These are phyloP conservation scores for Caenorhabditis sinica DNA, from an alignment of 2,888 invertebrate species.

Conservation along the genomic window DNA sequence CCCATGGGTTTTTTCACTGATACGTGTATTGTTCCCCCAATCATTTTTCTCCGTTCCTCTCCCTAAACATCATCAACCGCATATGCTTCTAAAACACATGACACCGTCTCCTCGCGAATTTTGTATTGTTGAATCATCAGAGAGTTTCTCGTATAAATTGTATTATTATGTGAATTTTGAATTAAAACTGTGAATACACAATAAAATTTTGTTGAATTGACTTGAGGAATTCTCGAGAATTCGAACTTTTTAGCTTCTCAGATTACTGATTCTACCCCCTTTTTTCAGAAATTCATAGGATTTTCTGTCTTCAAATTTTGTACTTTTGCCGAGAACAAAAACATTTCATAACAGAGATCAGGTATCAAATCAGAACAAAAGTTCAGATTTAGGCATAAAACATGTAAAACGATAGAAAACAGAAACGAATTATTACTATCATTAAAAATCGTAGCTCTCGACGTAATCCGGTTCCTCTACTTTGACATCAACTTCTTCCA, in stretches of 20 bases:
- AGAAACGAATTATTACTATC: neutral
- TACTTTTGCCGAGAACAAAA: neutral
- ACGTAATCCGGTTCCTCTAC: slow-evolving; percentile 8
- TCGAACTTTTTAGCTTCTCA: no score
- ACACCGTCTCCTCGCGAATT: slow-evolving; percentile 4
- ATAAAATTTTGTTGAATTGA: neutral
- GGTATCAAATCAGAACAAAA: neutral
- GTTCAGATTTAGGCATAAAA: neutral
- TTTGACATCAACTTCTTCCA: slow-evolving; percentile 14
- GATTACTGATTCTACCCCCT: no score
- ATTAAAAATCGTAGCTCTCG: neutral
- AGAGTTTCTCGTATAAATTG: neutral
- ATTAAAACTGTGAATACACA: neutral
- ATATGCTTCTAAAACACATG: slow-evolving; percentile 45
- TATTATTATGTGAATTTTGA: neutral
- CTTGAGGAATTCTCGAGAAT: no score
- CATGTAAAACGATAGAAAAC: neutral
- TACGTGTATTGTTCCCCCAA: slow-evolving; percentile 42
- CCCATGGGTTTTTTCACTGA: slow-evolving; percentile 58
- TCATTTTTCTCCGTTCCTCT: neutral
- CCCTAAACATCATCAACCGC: slow-evolving; percentile 6
- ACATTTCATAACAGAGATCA: slow-evolving; percentile 1
- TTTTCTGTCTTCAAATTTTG: neutral
- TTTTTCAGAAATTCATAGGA: no score
- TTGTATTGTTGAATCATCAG: slow-evolving; percentile 11